Conservation (phyloP, 1,140 invertebrate genomes). For the Brachionus koreanus region DNA sequence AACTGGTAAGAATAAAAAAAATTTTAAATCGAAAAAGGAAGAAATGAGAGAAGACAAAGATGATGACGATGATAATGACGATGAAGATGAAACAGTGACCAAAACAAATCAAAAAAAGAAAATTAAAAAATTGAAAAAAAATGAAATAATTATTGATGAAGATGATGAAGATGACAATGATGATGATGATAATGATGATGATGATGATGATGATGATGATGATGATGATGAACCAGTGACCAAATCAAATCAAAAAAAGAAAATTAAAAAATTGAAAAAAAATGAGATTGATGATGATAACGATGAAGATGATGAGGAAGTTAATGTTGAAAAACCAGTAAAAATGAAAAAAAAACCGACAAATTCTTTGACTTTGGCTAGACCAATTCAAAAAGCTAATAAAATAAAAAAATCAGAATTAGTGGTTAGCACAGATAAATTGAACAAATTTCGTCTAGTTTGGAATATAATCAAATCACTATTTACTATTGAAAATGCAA, state of each 20-base stretch:
- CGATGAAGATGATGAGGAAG: slow-evolving; percentile 22
- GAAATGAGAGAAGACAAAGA: not conserved
- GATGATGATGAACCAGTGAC: not conserved
- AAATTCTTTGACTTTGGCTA: not conserved
- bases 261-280: not conserved
- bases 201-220: not conserved
- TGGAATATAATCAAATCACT: slow-evolving; percentile 33
- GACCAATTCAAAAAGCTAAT: not conserved
- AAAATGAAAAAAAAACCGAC: not conserved
- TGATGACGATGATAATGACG: slow-evolving; percentile 48
- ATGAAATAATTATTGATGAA: slow-evolving; percentile 46
- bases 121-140: slow-evolving; percentile 51
- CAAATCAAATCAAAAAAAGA: not conserved
- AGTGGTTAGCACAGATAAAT: not conserved
- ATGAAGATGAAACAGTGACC: not conserved
- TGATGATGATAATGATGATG: slow-evolving; percentile 38
- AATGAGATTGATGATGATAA: not conserved
- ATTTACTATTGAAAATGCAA: not conserved
- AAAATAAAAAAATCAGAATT: slow-evolving; percentile 40
- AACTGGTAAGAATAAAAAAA: not conserved
- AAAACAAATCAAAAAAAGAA: slow-evolving; percentile 49
- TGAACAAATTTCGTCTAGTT: slow-evolving; percentile 7
- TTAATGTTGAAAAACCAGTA: slow-evolving; percentile 20
- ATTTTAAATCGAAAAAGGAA: not conserved
- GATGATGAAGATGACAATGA: not conserved